phyloP scores from a whole-genome alignment of 2,113 vertebrate genomes.

The Zosterops pallidus region DNA sequence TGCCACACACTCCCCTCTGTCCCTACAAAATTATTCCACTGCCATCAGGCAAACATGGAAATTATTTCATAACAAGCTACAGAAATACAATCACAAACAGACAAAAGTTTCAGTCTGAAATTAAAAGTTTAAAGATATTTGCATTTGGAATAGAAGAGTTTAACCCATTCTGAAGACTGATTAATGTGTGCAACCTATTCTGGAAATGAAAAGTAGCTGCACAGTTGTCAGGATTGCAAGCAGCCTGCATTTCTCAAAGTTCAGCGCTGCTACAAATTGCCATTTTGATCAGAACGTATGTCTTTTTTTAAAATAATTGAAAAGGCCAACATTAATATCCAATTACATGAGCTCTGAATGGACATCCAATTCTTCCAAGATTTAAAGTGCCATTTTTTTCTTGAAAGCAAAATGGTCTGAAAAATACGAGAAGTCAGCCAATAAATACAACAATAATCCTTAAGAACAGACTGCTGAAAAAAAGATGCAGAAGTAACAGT shows the following conservation, averaged over 20 bases:
- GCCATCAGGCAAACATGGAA: neutral
- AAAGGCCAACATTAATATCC: neutral
- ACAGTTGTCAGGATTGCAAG: neutral
- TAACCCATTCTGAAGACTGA: neutral
- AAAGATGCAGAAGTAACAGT: constrained; percentile 37
- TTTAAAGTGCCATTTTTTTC: neutral
- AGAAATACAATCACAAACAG: neutral
- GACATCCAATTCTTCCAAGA: neutral
- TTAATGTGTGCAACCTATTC: neutral
- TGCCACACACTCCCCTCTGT: neutral
- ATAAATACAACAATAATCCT: neutral
- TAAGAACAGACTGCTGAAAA: neutral
- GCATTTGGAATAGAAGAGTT: neutral
- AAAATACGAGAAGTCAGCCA: neutral
- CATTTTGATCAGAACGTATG: neutral
- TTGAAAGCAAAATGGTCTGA: neutral
- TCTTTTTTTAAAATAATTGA: neutral
- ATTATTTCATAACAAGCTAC: neutral
- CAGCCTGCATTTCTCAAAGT: neutral
- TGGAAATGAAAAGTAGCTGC: neutral
- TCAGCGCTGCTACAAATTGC: neutral
- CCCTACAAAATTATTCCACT: neutral
- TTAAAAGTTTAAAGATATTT: neutral
- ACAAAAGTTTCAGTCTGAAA: neutral
- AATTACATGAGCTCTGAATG: neutral